Evolutionary conservation across 2,797 vertebrate genomes (phyloP), one percentile per base, ranked within the genome.

Genomic region (Luscinia luscinia): DNA sequence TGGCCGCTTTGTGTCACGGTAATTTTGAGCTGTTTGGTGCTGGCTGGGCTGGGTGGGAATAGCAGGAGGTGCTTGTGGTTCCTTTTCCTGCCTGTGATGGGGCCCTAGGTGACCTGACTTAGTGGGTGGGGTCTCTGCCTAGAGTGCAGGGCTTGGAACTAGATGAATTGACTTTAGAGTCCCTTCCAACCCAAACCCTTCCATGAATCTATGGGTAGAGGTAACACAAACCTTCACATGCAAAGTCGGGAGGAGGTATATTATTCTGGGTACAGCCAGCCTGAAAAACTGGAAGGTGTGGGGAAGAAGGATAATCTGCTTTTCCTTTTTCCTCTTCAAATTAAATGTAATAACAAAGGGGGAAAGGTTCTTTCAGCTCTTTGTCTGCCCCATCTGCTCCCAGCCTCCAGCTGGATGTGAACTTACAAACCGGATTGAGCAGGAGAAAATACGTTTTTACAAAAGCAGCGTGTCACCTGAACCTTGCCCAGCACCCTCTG

Each of bases 241-340:
- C 28, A 41, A 38, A 70, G 26, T 43, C 2, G 0, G 2, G 2
- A 16, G 15, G 28, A 11, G 15, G 4, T 3, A 2, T 23, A 26
- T 58, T 89, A 46, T 52, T 63, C 21, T 34, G 40, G 26, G 11
- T 82, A 43, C 26, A 92, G 34, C 27, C 55, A 78, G 28, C 15
- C 26, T 90, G 59, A 76, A 90, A 84, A 87, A 32, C 13, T 81
- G 12, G 16, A 43, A 68, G 13, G 7, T 36, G 22, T 11, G 2
- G 8, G 17, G 20, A 52, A 67, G 72, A 80, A 28, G 15, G 30
- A 75, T 67, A 64, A 64, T 19, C 43, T 72, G 8, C 4, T 81
- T 84, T 72, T 54, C 15, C 7, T 68, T 63, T 36, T 26, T 9
- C 15, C 3, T 23, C 40, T 78, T 90, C 5, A 40, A 32, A 49